These are phyloP conservation scores for Silurus asotus DNA, from an alignment of 2,113 vertebrate species.

Conservation along the genomic window DNA sequence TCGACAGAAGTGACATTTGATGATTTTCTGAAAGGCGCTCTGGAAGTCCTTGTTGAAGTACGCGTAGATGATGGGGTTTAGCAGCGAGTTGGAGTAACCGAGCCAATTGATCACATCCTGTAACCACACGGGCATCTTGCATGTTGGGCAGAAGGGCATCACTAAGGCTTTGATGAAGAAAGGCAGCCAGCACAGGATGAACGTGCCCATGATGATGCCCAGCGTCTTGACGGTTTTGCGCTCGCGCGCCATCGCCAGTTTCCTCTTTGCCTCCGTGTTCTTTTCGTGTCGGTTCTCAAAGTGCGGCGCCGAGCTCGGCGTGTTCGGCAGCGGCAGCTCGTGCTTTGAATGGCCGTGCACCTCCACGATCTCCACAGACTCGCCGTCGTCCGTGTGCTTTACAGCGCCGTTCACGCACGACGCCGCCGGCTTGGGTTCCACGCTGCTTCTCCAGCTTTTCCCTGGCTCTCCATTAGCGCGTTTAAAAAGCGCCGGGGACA, in stretches of 20 bases:
- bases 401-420: slow-evolving; percentile 81
- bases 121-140: slow-evolving; percentile 86
- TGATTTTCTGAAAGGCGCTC: slow-evolving; percentile 94
- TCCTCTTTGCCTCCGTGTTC: slow-evolving; percentile 84
- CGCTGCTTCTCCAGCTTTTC: slow-evolving; percentile 77
- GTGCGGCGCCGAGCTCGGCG: slow-evolving; percentile 64
- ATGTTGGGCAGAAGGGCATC: slow-evolving; percentile 87
- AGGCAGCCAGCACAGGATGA: slow-evolving; percentile 96
- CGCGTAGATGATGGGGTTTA: slow-evolving; percentile 98
- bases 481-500: slow-evolving; percentile 72
- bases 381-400: slow-evolving; percentile 78
- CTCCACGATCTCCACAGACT: slow-evolving; percentile 87
- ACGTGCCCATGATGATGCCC: slow-evolving; percentile 98
- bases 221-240: slow-evolving; percentile 95
- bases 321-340: slow-evolving; percentile 82
- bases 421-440: slow-evolving; percentile 70
- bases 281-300: slow-evolving; percentile 84
- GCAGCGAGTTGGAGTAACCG: slow-evolving; percentile 95
- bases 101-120: slow-evolving; percentile 94
- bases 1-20: slow-evolving; percentile 92
- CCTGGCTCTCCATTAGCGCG: slow-evolving; percentile 73
- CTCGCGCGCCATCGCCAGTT: slow-evolving; percentile 90
- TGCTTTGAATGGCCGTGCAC: slow-evolving; percentile 80
- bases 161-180: slow-evolving; percentile 96
- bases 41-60: slow-evolving; percentile 99